Base-by-base conservation (phyloP, 2,113 vertebrate species). In the Vireo altiloquus region DNA sequence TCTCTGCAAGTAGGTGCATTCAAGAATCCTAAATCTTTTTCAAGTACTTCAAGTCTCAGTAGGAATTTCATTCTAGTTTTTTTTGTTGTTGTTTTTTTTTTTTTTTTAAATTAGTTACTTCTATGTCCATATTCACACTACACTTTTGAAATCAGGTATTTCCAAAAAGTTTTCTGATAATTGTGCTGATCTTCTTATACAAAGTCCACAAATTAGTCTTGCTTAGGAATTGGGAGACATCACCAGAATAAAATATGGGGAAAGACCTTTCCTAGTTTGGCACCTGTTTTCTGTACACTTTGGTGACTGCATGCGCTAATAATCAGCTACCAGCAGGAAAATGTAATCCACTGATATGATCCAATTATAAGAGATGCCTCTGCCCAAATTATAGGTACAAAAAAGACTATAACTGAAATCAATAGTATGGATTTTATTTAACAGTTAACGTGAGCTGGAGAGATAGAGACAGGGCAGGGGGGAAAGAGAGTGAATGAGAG, bases 401-500 rank as follows among this genome's bases (percentile, higher is more conserved):
- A 68, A 11, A 35, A 68, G 6, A 68, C 31, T 25, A 22, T 8
- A 35, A 50, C 37, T 57, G 31, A 59, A 59, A 44, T 31, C 27
- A 37, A 44, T 14, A 59, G 21, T 17, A 22, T 0, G 0, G 20
- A 35, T 31, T 76, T 42, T 21, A 50, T 50, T 76, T 50, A 50
- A 42, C 16, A 25, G n/a, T n/a, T n/a, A n/a, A n/a, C n/a, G n/a
- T n/a, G n/a, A n/a, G n/a, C n/a, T n/a, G n/a, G n/a, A 65, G 42
- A 66, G 25, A 30, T 14, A 50, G 13, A 59, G 57, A 57, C 2
- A 0, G 24, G 22, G 7, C 4, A 9, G 24, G 3, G 5, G 6
- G 23, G 4, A 23, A 40, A 70, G 15, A 54, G 6, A n/a, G 15
- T 15, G 30, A 64, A 74, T 64, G n/a, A 30, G 14, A 52, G 23